phyloP scores from a whole-genome alignment of 2,113 vertebrate genomes.

The Halcyon senegalensis region DNA sequence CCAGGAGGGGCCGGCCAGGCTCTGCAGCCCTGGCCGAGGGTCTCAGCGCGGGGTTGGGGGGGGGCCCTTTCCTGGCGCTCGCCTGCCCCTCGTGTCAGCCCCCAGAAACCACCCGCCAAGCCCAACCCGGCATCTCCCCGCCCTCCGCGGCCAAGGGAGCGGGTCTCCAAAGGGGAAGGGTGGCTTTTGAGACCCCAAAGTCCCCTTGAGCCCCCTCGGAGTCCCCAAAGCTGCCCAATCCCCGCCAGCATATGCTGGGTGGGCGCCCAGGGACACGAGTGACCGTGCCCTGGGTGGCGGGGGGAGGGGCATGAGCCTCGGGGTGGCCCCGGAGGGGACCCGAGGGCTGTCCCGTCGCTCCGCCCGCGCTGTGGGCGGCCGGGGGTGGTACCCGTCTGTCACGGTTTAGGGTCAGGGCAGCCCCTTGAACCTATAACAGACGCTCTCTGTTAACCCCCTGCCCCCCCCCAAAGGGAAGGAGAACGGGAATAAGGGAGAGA shows the following conservation, averaged over 20 bases:
- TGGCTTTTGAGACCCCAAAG: not conserved
- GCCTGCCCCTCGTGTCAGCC: no score
- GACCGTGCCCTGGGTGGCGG: no score
- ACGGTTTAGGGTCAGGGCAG: no score
- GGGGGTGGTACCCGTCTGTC: no score
- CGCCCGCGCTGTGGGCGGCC: not conserved
- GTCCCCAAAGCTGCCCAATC: not conserved
- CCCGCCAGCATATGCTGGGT: not conserved
- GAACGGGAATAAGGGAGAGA: no score
- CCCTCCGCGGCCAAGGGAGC: not conserved
- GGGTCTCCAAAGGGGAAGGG: not conserved
- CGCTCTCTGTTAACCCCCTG: no score
- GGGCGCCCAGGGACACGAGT: not conserved
- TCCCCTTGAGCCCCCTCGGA: not conserved
- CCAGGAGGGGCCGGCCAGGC: no score
- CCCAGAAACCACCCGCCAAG: no score
- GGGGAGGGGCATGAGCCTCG: not conserved
- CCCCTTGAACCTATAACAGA: no score
- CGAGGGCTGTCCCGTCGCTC: not conserved
- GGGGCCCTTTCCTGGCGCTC: no score
- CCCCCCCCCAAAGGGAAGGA: no score
- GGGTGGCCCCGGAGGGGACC: not conserved
- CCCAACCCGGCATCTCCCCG: no score
- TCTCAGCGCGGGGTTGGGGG: not conserved
- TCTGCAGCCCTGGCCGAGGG: not conserved